Conservation (phyloP, 1,140 invertebrate genomes). For the Pygmarrhopalites habei region DNA sequence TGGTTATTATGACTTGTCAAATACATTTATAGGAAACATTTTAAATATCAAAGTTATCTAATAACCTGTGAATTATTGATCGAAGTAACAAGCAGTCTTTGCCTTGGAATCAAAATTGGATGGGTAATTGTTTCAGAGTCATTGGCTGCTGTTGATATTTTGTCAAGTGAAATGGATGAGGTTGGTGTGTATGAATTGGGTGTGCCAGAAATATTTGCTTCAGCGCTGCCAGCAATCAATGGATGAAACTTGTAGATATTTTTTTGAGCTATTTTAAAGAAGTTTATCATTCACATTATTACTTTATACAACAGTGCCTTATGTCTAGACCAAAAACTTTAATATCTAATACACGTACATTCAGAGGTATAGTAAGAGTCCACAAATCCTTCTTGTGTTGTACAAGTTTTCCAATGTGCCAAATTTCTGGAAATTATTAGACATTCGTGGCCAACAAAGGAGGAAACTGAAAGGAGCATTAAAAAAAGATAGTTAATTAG, state of each 20-base stretch:
- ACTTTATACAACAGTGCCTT: too few species aligned
- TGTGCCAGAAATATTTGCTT: background rate
- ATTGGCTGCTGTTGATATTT: slow-evolving; percentile 4
- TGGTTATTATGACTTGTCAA: too few species aligned
- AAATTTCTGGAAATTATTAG: slow-evolving; percentile 58
- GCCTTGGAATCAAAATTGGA: slow-evolving; percentile 50
- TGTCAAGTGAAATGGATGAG: slow-evolving; percentile 7
- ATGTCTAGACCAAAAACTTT: too few species aligned
- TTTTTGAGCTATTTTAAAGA: slow-evolving; percentile 46
- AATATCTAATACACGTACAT: too few species aligned
- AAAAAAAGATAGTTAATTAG: too few species aligned
- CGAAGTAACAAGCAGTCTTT: slow-evolving; percentile 56
- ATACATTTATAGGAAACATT: too few species aligned
- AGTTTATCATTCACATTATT: too few species aligned
- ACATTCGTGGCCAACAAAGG: slow-evolving; percentile 40
- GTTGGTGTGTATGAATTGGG: slow-evolving; percentile 7
- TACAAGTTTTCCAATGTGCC: slow-evolving; percentile 54
- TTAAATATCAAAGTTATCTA: too few species aligned
- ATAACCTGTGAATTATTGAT: slow-evolving; percentile 52
- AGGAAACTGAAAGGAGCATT: too few species aligned
- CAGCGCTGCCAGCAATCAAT: slow-evolving; percentile 38
- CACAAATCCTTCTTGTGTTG: slow-evolving; percentile 24
- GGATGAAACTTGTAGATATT: slow-evolving; percentile 56
- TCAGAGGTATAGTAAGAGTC: too few species aligned
- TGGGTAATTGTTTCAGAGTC: background rate